These are phyloP conservation scores for Macroramphosus scolopax DNA, from an alignment of 2,797 vertebrate genomes.

Conservation along the genomic window DNA sequence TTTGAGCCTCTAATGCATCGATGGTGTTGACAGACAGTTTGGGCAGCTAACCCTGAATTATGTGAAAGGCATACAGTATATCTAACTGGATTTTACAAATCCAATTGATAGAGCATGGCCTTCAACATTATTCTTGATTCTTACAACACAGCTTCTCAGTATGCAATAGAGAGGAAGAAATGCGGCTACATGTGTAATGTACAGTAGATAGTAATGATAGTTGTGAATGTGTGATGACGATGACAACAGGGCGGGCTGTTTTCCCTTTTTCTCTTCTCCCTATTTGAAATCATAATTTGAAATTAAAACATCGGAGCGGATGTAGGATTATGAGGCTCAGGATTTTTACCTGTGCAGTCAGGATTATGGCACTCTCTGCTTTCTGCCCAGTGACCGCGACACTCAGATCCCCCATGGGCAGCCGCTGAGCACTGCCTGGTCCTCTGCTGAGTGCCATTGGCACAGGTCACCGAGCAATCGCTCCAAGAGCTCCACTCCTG, in stretches of 20 bases:
- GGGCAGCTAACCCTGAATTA: constrained; percentile 63
- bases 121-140: constrained; percentile 54
- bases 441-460: constrained; percentile 97
- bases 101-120: constrained; percentile 65
- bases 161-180: constrained; percentile 9
- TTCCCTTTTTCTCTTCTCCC: constrained; percentile 3
- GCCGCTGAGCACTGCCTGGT: constrained; percentile 94
- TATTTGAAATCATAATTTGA: constrained; percentile 17
- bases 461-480: constrained; percentile 97
- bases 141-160: constrained; percentile 25
- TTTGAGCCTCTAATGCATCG: constrained; percentile 65
- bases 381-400: constrained; percentile 97
- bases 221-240: constrained; percentile 9
- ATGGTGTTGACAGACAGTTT: constrained; percentile 66
- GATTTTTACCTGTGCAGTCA: constrained; percentile 92
- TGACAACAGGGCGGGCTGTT: too few species aligned
- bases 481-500: constrained; percentile 99
- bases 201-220: neutral
- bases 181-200: too few species aligned
- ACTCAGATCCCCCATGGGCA: constrained; percentile 96
- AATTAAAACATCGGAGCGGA: constrained; percentile 64
- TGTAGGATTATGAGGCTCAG: constrained; percentile 66
- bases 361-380: constrained; percentile 97
- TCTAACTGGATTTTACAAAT: constrained; percentile 72
- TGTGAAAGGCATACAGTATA: constrained; percentile 60